These are phyloP conservation scores for Ectemnius lituratus DNA, from an alignment of 2,888 invertebrate genomes.

Conservation along the genomic window DNA sequence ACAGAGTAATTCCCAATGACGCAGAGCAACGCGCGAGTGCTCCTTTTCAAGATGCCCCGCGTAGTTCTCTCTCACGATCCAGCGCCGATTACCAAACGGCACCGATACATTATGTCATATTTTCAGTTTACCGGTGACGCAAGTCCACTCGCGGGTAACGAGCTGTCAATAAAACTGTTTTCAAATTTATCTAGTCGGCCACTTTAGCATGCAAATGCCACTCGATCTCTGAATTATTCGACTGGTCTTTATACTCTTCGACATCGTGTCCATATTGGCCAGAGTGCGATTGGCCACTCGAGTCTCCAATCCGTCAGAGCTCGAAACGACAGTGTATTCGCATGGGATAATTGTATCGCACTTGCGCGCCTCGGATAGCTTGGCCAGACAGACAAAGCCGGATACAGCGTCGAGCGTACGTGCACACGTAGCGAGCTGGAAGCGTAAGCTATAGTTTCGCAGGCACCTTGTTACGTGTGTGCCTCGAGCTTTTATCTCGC, in stretches of 20 bases:
- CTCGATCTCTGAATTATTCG: not conserved
- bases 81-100: slow-evolving; percentile 5
- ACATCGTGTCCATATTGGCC: not conserved
- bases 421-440: slow-evolving; percentile 4
- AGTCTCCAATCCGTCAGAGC: not conserved
- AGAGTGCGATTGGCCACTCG: slow-evolving; percentile 12
- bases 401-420: slow-evolving; percentile 26
- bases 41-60: slow-evolving; percentile 1
- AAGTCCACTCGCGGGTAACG: not conserved
- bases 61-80: not conserved
- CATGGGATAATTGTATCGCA: slow-evolving; percentile 50
- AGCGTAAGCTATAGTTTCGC: slow-evolving; percentile 44
- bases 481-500: slow-evolving; percentile 68
- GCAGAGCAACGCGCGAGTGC: not conserved
- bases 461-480: slow-evolving; percentile 68
- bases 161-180: not conserved
- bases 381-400: slow-evolving; percentile 12
- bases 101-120: not conserved
- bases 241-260: not conserved
- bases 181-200: not conserved
- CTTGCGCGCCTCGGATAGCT: slow-evolving; percentile 25
- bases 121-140: slow-evolving; percentile 8
- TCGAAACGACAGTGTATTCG: slow-evolving; percentile 12
- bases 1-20: slow-evolving; percentile 26
- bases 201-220: not conserved